These are phyloP conservation scores for Chiroxiphia lanceolata DNA, from an alignment of 2,797 vertebrate genomes.

Conservation along the genomic window DNA sequence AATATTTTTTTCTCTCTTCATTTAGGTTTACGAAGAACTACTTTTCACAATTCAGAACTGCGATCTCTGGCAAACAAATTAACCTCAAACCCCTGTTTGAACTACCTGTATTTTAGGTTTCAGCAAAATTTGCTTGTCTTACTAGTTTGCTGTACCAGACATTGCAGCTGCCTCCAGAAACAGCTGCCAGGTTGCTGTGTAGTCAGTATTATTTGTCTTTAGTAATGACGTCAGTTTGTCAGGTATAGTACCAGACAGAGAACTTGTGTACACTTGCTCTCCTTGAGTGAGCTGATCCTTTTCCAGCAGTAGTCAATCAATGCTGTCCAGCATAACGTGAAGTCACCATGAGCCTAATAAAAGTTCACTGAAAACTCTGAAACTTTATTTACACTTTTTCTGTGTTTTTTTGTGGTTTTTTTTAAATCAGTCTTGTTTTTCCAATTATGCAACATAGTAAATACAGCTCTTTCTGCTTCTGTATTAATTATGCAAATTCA, in stretches of 20 bases:
- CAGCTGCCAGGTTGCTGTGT: not conserved
- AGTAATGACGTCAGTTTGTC: conserved; percentile 29
- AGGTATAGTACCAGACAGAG: not conserved
- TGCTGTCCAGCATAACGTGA: not conserved
- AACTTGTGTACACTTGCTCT: not conserved
- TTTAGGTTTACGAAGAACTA: not conserved
- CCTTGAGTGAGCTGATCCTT: not conserved
- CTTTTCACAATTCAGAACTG: not conserved
- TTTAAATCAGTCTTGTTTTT: not conserved
- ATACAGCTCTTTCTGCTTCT: not conserved
- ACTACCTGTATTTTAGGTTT: not conserved
- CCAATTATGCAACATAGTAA: not conserved
- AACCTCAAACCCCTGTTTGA: not conserved
- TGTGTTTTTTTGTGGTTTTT: not conserved
- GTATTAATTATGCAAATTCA: not conserved
- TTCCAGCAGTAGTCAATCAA: not conserved
- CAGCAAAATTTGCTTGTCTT: not conserved
- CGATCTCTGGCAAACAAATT: not conserved
- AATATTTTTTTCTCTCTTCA: not conserved
- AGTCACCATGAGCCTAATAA: not conserved
- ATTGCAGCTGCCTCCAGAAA: not conserved
- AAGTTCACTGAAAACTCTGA: not conserved
- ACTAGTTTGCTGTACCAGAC: not conserved
- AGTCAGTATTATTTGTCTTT: conserved; percentile 20
- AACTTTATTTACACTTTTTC: not conserved